phyloP scores from a whole-genome alignment of 2,797 vertebrate species.

The Hydrolagus colliei region DNA sequence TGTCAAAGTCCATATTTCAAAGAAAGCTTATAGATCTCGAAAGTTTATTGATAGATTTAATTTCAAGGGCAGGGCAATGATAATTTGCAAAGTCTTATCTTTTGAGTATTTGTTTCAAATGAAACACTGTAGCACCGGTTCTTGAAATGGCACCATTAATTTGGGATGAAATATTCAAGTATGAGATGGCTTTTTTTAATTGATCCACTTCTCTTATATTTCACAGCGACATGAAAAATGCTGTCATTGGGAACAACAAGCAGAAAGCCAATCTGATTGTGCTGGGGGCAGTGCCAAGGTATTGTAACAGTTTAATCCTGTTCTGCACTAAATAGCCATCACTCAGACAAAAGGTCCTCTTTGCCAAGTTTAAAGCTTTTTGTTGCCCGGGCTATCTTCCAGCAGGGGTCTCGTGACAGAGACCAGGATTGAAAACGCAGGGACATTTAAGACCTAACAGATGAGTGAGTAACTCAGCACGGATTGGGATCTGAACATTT shows the following conservation, averaged over 20 bases:
- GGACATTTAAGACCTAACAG: too few relatives aligned
- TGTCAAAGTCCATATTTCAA: too few relatives aligned
- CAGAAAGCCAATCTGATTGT: constrained; percentile 99
- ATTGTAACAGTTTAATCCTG: constrained; percentile 33
- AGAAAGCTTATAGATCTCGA: too few relatives aligned
- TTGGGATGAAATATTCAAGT: background rate
- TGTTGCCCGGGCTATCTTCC: too few relatives aligned
- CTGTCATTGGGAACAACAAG: constrained; percentile 99
- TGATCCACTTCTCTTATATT: constrained; percentile 35
- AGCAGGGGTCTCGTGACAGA: too few relatives aligned
- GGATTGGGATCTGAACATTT: too few relatives aligned
- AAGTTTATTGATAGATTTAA: background rate
- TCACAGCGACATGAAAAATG: constrained; percentile 98
- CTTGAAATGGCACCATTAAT: background rate
- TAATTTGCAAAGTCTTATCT: background rate
- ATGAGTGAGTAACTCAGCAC: too few relatives aligned
- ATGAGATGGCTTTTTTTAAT: background rate
- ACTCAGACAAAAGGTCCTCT: too few relatives aligned
- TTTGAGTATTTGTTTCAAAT: background rate
- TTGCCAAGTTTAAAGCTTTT: too few relatives aligned
- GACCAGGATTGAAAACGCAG: too few relatives aligned
- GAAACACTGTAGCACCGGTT: background rate
- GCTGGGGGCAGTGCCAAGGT: constrained; percentile 96
- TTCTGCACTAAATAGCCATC: background rate
- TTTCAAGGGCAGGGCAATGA: background rate